Evolutionary conservation across 1,140 invertebrate genomes (phyloP), one percentile per base, ranked within the genome.

Genomic region (Pogonomyrmex barbatus): DNA sequence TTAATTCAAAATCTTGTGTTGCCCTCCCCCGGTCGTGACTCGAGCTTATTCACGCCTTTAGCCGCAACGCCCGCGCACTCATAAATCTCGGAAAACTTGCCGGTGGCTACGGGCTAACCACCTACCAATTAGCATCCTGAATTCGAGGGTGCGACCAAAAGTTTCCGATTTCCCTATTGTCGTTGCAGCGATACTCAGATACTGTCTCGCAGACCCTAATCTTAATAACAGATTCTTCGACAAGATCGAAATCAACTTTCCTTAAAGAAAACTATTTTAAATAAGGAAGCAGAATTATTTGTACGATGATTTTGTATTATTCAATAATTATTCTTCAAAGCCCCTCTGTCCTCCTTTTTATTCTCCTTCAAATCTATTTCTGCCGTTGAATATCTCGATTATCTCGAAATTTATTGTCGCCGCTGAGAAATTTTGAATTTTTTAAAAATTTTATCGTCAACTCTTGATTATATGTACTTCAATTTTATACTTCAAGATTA

Each of bases 1-100:
- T 82, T 91, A 91, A 91, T 91, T 91, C 91, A 73, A 85, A 83
- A 90, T 90, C 87, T 81, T 77, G 87, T 67, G 86, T 89, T 83
- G 36, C 68, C 84, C 84, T 88, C 52, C 75, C 82, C 63, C 73
- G 63, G 36, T 12, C 58, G 58, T 47, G 86, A 73, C 67, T 70
- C 77, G 45, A 58, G 87, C 88, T 79, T 85, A 60, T 82, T 85
- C 87, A 63, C 54, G 67, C 56, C 73, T 70, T 79, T 79, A 75
- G 68, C 47, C 63, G 42, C 65, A 77, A 47, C 73, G 75, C 62
- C 78, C 78, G 60, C 70, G 82, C 77, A 45, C 78, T 67, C 87
- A 91, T 92, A 92, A 91, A 92, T 92, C 90, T 90, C 79, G 81
- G 84, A 85, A 91, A 90, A 91, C 91, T 86, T 83, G 76, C 76